These are phyloP conservation scores for Ciona savignyi DNA, from an alignment of 23 tunicate genomes.

Conservation along the genomic window DNA sequence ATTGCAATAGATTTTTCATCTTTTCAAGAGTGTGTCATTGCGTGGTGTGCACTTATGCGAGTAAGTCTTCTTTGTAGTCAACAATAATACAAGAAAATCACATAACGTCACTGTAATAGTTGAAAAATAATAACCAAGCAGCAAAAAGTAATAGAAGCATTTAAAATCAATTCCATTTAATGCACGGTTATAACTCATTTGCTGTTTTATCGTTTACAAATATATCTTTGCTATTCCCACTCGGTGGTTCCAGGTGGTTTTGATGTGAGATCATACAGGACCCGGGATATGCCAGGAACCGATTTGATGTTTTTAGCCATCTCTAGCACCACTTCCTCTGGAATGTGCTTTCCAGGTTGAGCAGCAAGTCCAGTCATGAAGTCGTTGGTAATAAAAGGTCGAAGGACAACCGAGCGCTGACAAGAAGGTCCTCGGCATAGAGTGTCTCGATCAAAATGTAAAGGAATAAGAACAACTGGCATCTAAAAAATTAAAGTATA, in stretches of 20 bases:
- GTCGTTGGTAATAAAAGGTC: constrained; percentile 89
- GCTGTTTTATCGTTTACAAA: too few species aligned
- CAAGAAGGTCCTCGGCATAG: constrained; percentile 81
- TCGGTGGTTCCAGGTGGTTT: constrained; percentile 99
- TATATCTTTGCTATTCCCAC: constrained; percentile 93
- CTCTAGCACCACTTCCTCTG: constrained; percentile 55
- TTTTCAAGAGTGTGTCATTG: too few species aligned
- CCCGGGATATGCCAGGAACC: constrained; percentile 94
- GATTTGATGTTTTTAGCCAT: constrained; percentile 62
- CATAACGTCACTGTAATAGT: too few species aligned
- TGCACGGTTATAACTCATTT: too few species aligned
- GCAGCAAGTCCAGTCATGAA: constrained; percentile 98
- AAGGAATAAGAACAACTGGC: constrained; percentile 91
- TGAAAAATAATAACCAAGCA: too few species aligned
- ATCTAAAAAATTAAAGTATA: too few species aligned
- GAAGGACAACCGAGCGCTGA: constrained; percentile 83
- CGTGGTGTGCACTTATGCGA: too few species aligned
- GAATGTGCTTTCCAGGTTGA: constrained; percentile 57
- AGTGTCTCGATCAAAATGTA: constrained; percentile 93
- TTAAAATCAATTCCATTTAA: too few species aligned
- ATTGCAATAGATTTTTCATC: too few species aligned
- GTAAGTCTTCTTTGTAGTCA: too few species aligned
- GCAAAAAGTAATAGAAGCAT: too few species aligned
- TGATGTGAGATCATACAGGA: constrained; percentile 88
- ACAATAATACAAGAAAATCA: too few species aligned